Conservation (phyloP, 2,797 vertebrate species). For the Serranus cabrilla region DNA sequence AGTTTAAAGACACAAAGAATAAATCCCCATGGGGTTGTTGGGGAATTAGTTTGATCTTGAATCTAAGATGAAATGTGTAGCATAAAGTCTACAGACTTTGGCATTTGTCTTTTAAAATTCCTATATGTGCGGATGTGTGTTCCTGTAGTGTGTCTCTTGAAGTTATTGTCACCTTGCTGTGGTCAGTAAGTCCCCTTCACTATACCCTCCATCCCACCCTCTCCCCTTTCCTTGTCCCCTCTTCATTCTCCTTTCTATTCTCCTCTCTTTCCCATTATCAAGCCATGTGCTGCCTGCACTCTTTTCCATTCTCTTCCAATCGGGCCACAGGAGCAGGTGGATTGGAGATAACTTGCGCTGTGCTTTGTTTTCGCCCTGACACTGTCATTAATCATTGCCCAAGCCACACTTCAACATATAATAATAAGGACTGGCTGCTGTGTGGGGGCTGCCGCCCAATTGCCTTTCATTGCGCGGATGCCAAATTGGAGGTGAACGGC, state of each 20-base stretch:
- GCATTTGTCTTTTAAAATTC: constrained; percentile 22
- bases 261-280: constrained; percentile 86
- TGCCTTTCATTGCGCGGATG: constrained; percentile 97
- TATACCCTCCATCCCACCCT: constrained; percentile 37
- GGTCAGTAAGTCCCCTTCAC: constrained; percentile 86
- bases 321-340: constrained; percentile 97
- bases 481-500: constrained; percentile 99
- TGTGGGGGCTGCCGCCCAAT: constrained; percentile 95
- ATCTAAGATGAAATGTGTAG: constrained; percentile 48
- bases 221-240: constrained; percentile 86
- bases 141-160: constrained; percentile 83
- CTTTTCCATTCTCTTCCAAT: constrained; percentile 93
- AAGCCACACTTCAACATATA: constrained; percentile 99
- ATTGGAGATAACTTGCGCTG: constrained; percentile 98
- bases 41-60: constrained; percentile 61
- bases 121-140: constrained; percentile 53
- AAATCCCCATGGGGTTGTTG: constrained; percentile 59
- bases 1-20: constrained; percentile 85
- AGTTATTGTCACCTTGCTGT: constrained; percentile 83
- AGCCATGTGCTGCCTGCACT: constrained; percentile 85
- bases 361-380: constrained; percentile 98
- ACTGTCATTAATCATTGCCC: constrained; percentile 99
- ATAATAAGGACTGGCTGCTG: constrained; percentile 99
- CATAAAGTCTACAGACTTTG: constrained; percentile 2
- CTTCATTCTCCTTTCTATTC: constrained; percentile 58